Conservation (phyloP, 2,888 invertebrate genomes). For the Operophtera brumata region DNA sequence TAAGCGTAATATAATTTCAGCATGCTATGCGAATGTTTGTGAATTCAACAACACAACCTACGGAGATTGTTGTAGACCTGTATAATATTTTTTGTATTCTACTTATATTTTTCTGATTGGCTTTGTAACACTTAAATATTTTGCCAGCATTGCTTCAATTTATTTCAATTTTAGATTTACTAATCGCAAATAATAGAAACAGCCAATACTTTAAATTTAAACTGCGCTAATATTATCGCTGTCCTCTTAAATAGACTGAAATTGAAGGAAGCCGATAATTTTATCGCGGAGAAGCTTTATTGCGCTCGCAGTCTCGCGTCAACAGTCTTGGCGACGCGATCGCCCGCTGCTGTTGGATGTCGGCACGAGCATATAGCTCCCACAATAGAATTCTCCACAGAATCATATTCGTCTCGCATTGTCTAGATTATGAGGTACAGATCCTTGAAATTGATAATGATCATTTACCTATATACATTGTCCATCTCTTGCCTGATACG, state of each 20-base stretch:
- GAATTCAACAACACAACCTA: conserved; percentile 18
- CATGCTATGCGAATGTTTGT: conserved; percentile 21
- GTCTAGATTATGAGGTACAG: background rate
- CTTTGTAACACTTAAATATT: background rate
- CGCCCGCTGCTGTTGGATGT: too few relatives aligned
- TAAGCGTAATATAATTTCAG: conserved; percentile 2
- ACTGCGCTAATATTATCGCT: too few relatives aligned
- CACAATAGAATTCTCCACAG: too few relatives aligned
- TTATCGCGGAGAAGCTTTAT: too few relatives aligned
- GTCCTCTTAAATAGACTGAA: too few relatives aligned
- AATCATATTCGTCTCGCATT: background rate
- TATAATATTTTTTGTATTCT: background rate
- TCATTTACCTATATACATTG: background rate
- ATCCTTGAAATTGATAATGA: background rate
- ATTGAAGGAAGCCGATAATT: too few relatives aligned
- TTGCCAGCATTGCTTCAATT: background rate
- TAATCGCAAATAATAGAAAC: background rate
- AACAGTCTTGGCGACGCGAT: too few relatives aligned
- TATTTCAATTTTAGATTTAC: background rate
- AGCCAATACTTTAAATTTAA: too few relatives aligned
- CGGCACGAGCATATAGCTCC: too few relatives aligned
- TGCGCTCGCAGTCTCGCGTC: too few relatives aligned
- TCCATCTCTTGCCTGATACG: background rate
- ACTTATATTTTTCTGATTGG: background rate
- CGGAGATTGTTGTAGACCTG: background rate